Conservation (phyloP, 2,113 vertebrate species). For the Ctenomys sociabilis region DNA sequence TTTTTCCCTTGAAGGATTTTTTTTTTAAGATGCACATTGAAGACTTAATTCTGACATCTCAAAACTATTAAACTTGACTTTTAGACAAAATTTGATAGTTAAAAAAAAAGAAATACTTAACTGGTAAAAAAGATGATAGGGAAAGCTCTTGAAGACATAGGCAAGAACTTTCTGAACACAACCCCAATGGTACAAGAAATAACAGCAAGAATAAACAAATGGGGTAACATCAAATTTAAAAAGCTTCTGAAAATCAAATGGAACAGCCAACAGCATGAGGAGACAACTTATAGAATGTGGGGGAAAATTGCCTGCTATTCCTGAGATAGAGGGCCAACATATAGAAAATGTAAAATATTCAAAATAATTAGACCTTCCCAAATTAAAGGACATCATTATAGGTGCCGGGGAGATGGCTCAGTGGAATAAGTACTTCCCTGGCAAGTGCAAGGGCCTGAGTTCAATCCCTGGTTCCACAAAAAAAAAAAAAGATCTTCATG, state of each 20-base stretch:
- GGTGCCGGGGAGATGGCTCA: too few relatives aligned
- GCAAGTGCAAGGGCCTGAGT: too few relatives aligned
- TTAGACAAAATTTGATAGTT: too few relatives aligned
- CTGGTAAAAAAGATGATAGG: not conserved
- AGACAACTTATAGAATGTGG: not conserved
- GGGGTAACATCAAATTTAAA: not conserved
- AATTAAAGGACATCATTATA: too few relatives aligned
- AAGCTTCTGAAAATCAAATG: not conserved
- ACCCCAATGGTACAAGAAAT: not conserved
- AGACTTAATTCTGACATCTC: too few relatives aligned
- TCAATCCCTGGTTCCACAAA: too few relatives aligned
- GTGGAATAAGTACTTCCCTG: too few relatives aligned
- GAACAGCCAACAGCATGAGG: not conserved
- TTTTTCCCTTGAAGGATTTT: too few relatives aligned
- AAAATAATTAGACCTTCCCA: not conserved
- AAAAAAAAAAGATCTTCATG: too few relatives aligned
- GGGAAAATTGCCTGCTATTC: not conserved
- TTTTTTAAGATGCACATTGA: too few relatives aligned
- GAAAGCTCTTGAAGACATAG: not conserved
- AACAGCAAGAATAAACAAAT: not conserved
- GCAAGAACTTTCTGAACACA: not conserved
- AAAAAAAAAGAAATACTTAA: not conserved
- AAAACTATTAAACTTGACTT: too few relatives aligned
- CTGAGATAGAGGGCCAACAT: not conserved
- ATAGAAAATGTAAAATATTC: not conserved